phyloP scores from a whole-genome alignment of 2,888 invertebrate genomes.

The Danaus chrysippus region DNA sequence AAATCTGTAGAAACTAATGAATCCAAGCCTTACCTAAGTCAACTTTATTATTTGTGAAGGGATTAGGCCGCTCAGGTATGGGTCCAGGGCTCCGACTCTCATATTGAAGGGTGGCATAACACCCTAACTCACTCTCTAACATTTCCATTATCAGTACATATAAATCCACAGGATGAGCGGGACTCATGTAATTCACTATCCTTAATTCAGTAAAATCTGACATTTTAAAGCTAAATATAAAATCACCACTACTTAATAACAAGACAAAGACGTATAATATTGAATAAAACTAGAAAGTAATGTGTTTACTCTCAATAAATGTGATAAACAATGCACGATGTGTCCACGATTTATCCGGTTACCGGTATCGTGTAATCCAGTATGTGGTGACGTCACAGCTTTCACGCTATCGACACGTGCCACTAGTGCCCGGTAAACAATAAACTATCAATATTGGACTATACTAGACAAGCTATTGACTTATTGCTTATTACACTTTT shows the following conservation, averaged over 20 bases:
- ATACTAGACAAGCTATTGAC: too few species aligned
- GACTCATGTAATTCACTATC: constrained; percentile 80
- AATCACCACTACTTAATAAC: constrained; percentile 7
- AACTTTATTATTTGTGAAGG: constrained; percentile 71
- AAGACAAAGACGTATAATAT: not conserved
- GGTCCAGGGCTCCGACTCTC: constrained; percentile 80
- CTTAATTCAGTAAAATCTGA: constrained; percentile 65
- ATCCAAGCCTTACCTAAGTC: constrained; percentile 75
- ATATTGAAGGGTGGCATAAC: constrained; percentile 75
- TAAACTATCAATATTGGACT: not conserved
- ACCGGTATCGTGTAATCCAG: constrained; percentile 18
- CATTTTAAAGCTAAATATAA: constrained; percentile 44
- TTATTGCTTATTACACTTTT: too few species aligned
- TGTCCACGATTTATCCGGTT: constrained; percentile 24
- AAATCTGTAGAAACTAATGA: constrained; percentile 10
- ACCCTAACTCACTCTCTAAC: constrained; percentile 72
- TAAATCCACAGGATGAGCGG: constrained; percentile 79
- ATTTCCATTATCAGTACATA: constrained; percentile 78
- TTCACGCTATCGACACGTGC: constrained; percentile 36
- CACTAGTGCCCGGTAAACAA: constrained; percentile 11
- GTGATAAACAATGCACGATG: constrained; percentile 23
- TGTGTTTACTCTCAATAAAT: constrained; percentile 20
- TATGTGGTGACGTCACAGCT: constrained; percentile 26
- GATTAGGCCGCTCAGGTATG: constrained; percentile 70
- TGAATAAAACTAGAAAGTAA: not conserved